phyloP scores from a whole-genome alignment of 2,797 vertebrate species.

The Enteromius thamalakanensis region DNA sequence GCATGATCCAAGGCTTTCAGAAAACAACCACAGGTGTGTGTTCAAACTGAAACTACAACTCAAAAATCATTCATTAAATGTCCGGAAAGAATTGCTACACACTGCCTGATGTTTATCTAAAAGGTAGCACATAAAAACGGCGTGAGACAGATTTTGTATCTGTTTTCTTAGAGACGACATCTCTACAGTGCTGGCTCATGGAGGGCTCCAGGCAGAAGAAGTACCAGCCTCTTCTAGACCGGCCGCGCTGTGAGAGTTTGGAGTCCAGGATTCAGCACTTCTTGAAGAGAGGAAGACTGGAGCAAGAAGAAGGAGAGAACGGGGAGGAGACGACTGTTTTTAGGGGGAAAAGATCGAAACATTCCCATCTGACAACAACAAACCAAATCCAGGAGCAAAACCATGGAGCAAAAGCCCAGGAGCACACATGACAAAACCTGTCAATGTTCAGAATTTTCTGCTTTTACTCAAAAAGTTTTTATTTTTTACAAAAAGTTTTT shows the following conservation, averaged over 20 bases:
- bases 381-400: slow-evolving; percentile 27
- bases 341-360: slow-evolving; percentile 77
- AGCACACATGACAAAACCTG: neutral
- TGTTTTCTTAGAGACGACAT: slow-evolving; percentile 49
- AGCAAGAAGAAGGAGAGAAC: slow-evolving; percentile 70
- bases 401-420: neutral
- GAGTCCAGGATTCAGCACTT: slow-evolving; percentile 91
- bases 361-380: slow-evolving; percentile 54
- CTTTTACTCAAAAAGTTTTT: neutral
- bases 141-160: neutral
- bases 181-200: slow-evolving; percentile 75
- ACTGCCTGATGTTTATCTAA: neutral
- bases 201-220: slow-evolving; percentile 86
- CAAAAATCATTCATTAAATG: neutral
- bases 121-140: neutral
- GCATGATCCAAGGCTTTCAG: slow-evolving; percentile 86
- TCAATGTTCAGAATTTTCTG: neutral
- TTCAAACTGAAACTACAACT: neutral
- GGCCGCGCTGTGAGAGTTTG: slow-evolving; percentile 88
- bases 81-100: neutral
- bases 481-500: neutral
- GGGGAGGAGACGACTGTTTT: slow-evolving; percentile 69
- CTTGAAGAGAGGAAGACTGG: slow-evolving; percentile 83
- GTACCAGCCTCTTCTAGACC: slow-evolving; percentile 86
- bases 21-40: slow-evolving; percentile 59